Evolutionary conservation across 2,888 invertebrate species (phyloP).

Genomic region (Noctua fimbriata): DNA sequence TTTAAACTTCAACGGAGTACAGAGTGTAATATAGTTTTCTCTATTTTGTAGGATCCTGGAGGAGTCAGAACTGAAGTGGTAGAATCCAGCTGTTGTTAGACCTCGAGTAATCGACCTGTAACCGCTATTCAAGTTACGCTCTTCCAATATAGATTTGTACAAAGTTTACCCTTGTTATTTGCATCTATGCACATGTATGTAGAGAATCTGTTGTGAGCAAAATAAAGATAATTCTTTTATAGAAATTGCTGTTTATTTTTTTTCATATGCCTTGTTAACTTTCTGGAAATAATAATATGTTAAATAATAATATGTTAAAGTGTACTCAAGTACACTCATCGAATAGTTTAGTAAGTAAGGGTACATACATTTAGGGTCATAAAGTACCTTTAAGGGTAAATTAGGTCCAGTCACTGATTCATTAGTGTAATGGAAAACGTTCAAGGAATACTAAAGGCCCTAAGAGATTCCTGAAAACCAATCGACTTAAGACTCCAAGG

Average conservation of each 20-base stretch:
- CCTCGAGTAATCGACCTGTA: constrained; percentile 62
- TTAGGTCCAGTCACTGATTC: constrained; percentile 26
- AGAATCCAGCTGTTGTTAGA: constrained; percentile 47
- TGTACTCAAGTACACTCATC: neutral
- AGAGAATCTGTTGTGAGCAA: constrained; percentile 58
- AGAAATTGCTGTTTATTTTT: constrained; percentile 43
- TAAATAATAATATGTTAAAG: neutral
- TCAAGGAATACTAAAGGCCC: constrained; percentile 32
- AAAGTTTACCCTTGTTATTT: constrained; percentile 65
- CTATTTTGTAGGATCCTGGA: constrained; percentile 69
- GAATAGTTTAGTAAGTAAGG: neutral
- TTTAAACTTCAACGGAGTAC: too few relatives aligned
- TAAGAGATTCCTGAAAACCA: constrained; percentile 36
- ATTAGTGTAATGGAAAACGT: constrained; percentile 49
- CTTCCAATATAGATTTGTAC: constrained; percentile 63
- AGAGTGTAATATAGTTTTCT: constrained; percentile 43
- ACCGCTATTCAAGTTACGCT: constrained; percentile 54
- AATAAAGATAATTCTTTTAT: constrained; percentile 66
- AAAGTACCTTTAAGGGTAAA: constrained; percentile 14
- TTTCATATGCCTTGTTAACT: neutral
- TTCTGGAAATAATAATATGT: neutral
- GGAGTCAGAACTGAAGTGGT: constrained; percentile 66
- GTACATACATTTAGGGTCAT: neutral
- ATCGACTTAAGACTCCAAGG: constrained; percentile 33
- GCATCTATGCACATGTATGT: constrained; percentile 46